A percentile compares a stretch with the other conserved stretches of the same genome.
These are phyloP conservation scores for Himalopsyche japonica DNA, from an alignment of 2,888 invertebrate genomes.

Conservation along the genomic window DNA sequence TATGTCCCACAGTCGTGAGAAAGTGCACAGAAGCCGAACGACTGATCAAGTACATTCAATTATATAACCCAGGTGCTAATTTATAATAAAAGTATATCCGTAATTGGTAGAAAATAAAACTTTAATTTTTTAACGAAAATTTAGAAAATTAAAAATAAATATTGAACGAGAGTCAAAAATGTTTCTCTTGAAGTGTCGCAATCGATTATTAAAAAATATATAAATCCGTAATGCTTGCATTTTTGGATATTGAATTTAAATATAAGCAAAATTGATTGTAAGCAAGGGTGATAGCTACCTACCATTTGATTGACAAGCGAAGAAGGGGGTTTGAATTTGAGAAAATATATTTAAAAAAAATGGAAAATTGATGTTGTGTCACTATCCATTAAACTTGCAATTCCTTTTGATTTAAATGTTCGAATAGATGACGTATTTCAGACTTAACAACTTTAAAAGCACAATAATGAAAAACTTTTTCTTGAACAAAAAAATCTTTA, in stretches of 20 bases:
- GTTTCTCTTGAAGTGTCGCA: not conserved
- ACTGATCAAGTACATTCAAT: not conserved
- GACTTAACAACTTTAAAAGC: too few species aligned
- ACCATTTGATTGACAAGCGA: conserved; percentile 4
- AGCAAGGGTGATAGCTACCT: not conserved
- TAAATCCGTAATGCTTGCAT: not conserved
- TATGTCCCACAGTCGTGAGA: not conserved
- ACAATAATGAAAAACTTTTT: too few species aligned
- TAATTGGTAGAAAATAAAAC: too few species aligned
- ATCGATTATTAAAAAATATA: not conserved
- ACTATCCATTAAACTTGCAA: conserved; percentile 6
- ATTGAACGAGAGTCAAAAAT: too few species aligned
- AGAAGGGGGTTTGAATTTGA: conserved; percentile 3
- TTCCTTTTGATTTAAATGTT: not conserved
- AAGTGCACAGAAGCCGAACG: not conserved
- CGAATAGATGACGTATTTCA: not conserved
- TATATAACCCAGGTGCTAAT: not conserved
- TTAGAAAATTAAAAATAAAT: too few species aligned
- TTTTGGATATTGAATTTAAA: not conserved
- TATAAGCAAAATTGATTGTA: not conserved
- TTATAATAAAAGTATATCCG: not conserved
- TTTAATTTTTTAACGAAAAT: not conserved
- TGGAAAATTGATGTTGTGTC: conserved; percentile 20
- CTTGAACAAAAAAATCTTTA: too few species aligned
- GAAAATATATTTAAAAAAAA: conserved; percentile 8